Evolutionary conservation across 2,113 vertebrate genomes (phyloP), one percentile per base, ranked within the genome.

Genomic region (Morone saxatilis): DNA sequence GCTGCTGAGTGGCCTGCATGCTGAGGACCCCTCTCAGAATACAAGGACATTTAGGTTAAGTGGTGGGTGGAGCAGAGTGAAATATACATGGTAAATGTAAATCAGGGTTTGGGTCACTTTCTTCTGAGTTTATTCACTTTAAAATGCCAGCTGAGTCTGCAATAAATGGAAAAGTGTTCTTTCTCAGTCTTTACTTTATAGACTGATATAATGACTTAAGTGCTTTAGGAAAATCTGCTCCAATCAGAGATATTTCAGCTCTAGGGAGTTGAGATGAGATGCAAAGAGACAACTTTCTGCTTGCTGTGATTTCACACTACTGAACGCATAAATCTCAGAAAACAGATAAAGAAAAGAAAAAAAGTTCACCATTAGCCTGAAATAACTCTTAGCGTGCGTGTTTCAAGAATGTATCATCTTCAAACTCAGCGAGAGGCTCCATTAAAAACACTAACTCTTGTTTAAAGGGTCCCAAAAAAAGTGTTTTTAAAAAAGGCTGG

Each of bases 31-130:
- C 7, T 71, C 36, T 53, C 43, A 75, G 63, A 63, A 67, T 50
- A 17, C 22, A 79, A 69, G 40, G 66, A 85, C 36, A 43, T 74
- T 31, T 78, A 86, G 61, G 78, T 84, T 75, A 86, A 86, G 83
- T 81, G 84, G 67, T 7, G 43, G 57, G 51, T 7, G 63, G 65
- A 78, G 74, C 22, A 6, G n/a, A n/a, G 16, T 51, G 41, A 81
- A 86, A 81, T 38, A 56, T 40, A 60, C 59, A 75, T 20, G 61
- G 43, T 69, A 77, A 63, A 83, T 78, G 56, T 67, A 70, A 75
- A 74, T 76, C n/a, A 59, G 22, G 22, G 56, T 68, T 57, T 53
- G 47, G 61, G 75, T 65, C 72, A 43, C 22, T 56, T 77, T 8
- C n/a, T 19, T 72, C 69, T 60, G 25, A 67, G 54, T 71, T 53